Evolutionary conservation across 23 tunicate genomes (phyloP), one percentile per base, ranked within the genome.

Genomic region (Botrylloides violaceus): DNA sequence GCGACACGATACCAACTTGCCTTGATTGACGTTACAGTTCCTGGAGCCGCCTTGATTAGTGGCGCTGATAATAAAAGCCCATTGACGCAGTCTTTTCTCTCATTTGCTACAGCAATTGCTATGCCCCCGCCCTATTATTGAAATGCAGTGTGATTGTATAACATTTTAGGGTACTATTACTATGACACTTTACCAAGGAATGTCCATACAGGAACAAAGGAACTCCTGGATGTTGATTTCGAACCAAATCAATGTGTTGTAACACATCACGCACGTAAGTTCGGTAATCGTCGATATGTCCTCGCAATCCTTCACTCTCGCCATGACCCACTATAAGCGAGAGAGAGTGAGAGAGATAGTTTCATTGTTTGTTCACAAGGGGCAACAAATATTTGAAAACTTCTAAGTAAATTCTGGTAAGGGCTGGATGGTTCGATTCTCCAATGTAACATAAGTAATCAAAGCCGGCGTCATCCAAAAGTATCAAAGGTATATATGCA

Each of bases 181-280:
- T n/a, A n/a, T n/a, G n/a, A n/a, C n/a, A n/a, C n/a, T 12, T 65
- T 68, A 85, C 93, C 93, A 85, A 79, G n/a, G 93, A 85, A 50
- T 85, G 93, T 25, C 84, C 93, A 66, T 58, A 47, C 1, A 85
- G 18, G 60, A 73, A 85, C 34, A 85, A 33, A n/a, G 93, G 93
- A 21, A 79, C 29, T 58, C 59, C 81, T 34, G 93, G 72, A 79
- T 85, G 61, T 2, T 63, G 32, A 31, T 38, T 31, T 63, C 38
- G 59, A 38, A 79, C 60, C 20, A 24, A 50, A 25, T 79, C 81
- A 35, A 71, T 71, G 37, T 72, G 81, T 23, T 85, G 93, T 33
- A 49, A 15, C 12, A 73, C 56, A 36, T 85, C 93, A 59, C 93
- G 26, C 4, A 79, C 57, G 3, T 66, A 57, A 34, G 64, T 31